Base-by-base conservation (phyloP, 2,113 vertebrate genomes). In the Stictonetta naevosa region DNA sequence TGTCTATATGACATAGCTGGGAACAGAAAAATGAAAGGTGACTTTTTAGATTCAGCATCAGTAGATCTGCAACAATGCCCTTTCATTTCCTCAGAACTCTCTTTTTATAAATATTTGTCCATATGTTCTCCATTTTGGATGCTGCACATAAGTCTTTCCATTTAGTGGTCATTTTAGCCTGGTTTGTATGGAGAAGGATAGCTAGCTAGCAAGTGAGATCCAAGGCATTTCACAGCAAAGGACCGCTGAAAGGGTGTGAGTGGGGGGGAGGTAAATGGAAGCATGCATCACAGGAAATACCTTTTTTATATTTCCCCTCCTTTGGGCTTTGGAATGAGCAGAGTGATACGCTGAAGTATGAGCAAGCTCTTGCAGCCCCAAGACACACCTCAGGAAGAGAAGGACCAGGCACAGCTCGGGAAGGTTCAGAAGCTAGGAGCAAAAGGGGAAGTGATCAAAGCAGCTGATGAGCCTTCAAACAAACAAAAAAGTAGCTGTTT, bases 241-340 rank as follows among this genome's bases (percentile, higher is more conserved):
- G 15, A 3, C 8, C 1, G 2, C 0, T 8, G 10, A 1, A 8
- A 46, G 17, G 4, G 6, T 19, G 11, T 64, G 29, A 17, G 6
- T 26, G 48, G 23, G 36, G 42, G 63, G 36, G 15, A 69, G 46
- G 46, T 48, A 48, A 20, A 11, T 48, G 20, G 46, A 46, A 46
- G 46, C 46, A 46, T 50, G 68, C 68, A 20, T 71, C 29, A 77
- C 26, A 62, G 18, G 33, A 83, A 76, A 80, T 29, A 21, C 6
- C 33, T 38, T 3, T 64, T 72, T 53, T 50, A 38, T 38, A 10
- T 50, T 46, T 50, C 23, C 50, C 38, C 21, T 22, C 10, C 46
- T 48, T 48, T 48, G 18, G 12, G 34, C 44, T 58, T 25, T 53
- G 42, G 52, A 75, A 72, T 17, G 40, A 59, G 15, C 22, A 26